Conservation (phyloP, 2,888 invertebrate genomes). For the Pyrrhosoma nymphula region DNA sequence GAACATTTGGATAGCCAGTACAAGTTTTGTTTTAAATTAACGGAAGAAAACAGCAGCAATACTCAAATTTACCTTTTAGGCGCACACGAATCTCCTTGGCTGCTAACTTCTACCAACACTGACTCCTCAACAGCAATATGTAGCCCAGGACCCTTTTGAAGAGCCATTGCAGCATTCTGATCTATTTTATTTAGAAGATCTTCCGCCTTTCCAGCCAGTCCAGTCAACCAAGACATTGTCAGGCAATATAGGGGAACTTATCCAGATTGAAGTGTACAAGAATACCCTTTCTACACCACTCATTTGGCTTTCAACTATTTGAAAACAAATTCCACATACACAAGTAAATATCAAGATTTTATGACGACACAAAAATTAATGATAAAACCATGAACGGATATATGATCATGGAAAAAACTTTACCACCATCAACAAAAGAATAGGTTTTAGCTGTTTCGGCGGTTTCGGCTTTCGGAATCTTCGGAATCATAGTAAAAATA, state of each 20-base stretch:
- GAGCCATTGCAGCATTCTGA: constrained; percentile 85
- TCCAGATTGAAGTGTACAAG: not conserved
- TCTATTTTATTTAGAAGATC: constrained; percentile 87
- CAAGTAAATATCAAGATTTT: no score
- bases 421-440: no score
- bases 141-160: constrained; percentile 76
- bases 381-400: no score
- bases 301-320: not conserved
- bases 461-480: no score
- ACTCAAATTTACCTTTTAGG: not conserved
- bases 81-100: not conserved
- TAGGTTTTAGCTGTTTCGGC: no score
- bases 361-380: no score
- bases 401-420: no score
- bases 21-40: no score
- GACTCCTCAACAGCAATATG: constrained; percentile 8
- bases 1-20: no score
- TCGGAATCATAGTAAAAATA: no score
- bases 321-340: not conserved
- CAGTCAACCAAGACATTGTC: constrained; percentile 87
- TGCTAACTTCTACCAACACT: constrained; percentile 1
- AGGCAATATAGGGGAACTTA: not conserved
- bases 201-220: constrained; percentile 87
- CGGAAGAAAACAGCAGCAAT: no score
- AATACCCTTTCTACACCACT: not conserved